These are phyloP conservation scores for Gymnogyps californianus DNA, from an alignment of 2,113 vertebrate genomes.

Conservation along the genomic window DNA sequence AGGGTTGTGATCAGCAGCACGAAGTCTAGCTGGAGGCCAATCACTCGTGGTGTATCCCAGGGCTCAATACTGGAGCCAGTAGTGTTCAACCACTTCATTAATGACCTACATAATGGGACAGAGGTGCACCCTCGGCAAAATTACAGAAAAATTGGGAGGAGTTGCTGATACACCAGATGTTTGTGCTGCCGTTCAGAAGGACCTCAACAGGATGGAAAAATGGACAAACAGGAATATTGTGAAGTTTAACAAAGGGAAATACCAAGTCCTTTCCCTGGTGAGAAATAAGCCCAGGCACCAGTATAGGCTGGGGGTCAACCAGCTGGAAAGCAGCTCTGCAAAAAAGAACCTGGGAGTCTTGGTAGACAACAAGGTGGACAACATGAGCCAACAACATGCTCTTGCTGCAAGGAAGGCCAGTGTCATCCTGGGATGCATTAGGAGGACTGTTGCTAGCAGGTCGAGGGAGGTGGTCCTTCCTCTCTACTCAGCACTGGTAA, in stretches of 20 bases:
- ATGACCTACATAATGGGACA: background rate
- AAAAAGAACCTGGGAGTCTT: background rate
- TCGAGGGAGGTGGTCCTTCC: background rate
- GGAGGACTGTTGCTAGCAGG: background rate
- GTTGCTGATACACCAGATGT: background rate
- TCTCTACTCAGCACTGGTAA: background rate
- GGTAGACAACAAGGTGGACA: background rate
- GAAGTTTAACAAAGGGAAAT: background rate
- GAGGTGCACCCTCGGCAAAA: background rate
- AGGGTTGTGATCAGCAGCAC: background rate
- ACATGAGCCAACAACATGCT: background rate
- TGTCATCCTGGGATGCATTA: background rate
- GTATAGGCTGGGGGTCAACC: background rate
- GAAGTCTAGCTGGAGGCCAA: background rate
- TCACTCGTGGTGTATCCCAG: background rate
- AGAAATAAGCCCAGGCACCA: background rate
- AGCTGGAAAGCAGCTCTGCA: background rate
- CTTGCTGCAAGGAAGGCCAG: background rate
- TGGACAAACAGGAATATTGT: background rate
- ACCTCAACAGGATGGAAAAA: background rate
- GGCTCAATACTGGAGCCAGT: background rate
- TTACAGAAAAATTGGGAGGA: background rate
- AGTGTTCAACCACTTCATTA: background rate
- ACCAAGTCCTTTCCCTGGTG: background rate
- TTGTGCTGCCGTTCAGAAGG: background rate